These are phyloP conservation scores for Heliconius cydno DNA, from an alignment of 2,888 invertebrate genomes.

Conservation along the genomic window DNA sequence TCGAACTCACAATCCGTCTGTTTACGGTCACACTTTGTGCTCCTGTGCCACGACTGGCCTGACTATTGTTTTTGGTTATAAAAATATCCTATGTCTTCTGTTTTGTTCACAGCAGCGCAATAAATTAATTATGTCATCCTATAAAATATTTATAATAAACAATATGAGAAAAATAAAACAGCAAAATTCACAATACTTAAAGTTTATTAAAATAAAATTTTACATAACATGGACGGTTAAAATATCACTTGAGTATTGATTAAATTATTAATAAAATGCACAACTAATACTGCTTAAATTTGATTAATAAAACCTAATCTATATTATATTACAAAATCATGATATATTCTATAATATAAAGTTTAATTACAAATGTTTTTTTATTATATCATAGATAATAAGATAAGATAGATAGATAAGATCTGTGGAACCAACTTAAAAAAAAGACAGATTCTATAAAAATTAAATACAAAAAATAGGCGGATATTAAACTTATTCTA, in stretches of 20 bases:
- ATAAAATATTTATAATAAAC: not conserved
- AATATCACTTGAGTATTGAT: conserved; percentile 3
- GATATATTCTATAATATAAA: no score
- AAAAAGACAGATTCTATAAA: no score
- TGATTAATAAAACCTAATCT: not conserved
- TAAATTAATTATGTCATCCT: not conserved
- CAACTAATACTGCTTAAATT: conserved; percentile 2
- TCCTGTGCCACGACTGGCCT: no score
- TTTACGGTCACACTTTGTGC: no score
- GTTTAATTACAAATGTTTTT: no score
- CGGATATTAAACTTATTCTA: conserved; percentile 57
- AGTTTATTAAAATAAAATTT: not conserved
- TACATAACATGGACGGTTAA: conserved; percentile 4
- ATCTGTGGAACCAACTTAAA: no score
- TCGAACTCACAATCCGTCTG: no score
- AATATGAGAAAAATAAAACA: conserved; percentile 3
- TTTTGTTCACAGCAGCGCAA: not conserved
- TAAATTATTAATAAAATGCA: conserved; percentile 7
- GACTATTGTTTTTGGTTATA: no score
- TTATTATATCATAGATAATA: no score
- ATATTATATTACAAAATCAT: no score
- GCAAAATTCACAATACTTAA: not conserved
- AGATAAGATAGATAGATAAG: no score
- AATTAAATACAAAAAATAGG: not conserved
- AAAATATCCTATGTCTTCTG: no score